Evolutionary conservation across 2,113 vertebrate species (phyloP).

Genomic region (Hippocampus mohnikei): DNA sequence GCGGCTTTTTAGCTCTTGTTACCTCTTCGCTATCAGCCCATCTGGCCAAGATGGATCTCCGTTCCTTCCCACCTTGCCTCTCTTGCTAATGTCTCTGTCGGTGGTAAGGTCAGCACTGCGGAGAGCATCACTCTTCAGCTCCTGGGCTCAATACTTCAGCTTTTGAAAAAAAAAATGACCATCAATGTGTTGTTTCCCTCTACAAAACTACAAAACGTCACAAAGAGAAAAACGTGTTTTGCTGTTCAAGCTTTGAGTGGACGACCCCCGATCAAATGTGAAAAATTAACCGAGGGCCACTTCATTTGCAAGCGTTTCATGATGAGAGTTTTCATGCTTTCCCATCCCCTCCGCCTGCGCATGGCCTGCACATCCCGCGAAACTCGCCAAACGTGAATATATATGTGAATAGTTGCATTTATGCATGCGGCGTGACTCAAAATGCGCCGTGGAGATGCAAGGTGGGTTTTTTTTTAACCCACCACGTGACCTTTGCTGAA

Average conservation of each 20-base stretch:
- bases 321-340: slow-evolving; percentile 28
- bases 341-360: slow-evolving; percentile 9
- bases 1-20: slow-evolving; percentile 40
- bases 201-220: neutral
- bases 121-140: slow-evolving; percentile 1
- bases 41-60: slow-evolving; percentile 37
- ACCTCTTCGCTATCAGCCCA: slow-evolving; percentile 42
- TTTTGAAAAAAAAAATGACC: neutral
- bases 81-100: no score
- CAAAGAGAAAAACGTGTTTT: neutral
- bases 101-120: neutral
- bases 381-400: slow-evolving; percentile 17
- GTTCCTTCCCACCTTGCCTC: neutral
- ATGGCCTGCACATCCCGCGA: slow-evolving; percentile 25
- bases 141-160: neutral
- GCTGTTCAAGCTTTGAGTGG: neutral
- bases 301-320: slow-evolving; percentile 31
- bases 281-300: slow-evolving; percentile 32
- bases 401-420: slow-evolving; percentile 37
- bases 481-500: slow-evolving; percentile 49
- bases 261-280: neutral
- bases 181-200: neutral
- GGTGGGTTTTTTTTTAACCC: neutral
- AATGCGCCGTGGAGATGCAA: slow-evolving; percentile 11
- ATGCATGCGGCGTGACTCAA: slow-evolving; percentile 22